Conservation (phyloP, 2,113 vertebrate species). For the Mesembrinibis cayennensis region DNA sequence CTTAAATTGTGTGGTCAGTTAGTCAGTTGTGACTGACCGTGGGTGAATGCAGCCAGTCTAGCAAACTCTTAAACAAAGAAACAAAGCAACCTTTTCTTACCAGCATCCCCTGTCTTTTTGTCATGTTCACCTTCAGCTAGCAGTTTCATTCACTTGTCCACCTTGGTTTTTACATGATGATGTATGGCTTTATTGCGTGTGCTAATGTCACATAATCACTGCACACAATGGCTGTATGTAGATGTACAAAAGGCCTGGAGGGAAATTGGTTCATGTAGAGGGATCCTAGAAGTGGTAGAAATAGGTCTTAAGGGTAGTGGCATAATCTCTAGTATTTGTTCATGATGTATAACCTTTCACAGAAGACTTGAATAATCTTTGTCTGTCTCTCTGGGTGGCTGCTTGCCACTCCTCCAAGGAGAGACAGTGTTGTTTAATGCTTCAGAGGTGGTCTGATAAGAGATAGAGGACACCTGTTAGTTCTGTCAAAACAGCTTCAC, state of each 20-base stretch:
- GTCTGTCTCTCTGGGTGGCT: neutral
- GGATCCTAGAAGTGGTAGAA: neutral
- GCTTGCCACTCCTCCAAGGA: neutral
- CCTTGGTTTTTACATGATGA: neutral
- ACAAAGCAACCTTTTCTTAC: neutral
- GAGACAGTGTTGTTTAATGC: neutral
- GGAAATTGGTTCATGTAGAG: neutral
- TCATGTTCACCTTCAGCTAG: neutral
- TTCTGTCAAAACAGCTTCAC: neutral
- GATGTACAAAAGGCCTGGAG: neutral
- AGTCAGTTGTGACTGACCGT: neutral
- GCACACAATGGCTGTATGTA: neutral
- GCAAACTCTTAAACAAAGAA: neutral
- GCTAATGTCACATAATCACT: neutral
- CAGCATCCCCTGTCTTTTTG: neutral
- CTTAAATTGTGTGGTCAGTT: neutral
- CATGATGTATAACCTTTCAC: neutral
- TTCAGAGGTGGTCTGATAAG: neutral
- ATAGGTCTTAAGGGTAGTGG: neutral
- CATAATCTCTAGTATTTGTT: neutral
- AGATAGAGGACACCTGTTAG: neutral
- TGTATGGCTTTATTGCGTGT: neutral
- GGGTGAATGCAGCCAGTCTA: neutral
- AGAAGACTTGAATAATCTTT: neutral
- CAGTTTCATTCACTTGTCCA: neutral